Evolutionary conservation across 2,888 invertebrate genomes (phyloP).

Genomic region (Leptinotarsa rubiginosa): DNA sequence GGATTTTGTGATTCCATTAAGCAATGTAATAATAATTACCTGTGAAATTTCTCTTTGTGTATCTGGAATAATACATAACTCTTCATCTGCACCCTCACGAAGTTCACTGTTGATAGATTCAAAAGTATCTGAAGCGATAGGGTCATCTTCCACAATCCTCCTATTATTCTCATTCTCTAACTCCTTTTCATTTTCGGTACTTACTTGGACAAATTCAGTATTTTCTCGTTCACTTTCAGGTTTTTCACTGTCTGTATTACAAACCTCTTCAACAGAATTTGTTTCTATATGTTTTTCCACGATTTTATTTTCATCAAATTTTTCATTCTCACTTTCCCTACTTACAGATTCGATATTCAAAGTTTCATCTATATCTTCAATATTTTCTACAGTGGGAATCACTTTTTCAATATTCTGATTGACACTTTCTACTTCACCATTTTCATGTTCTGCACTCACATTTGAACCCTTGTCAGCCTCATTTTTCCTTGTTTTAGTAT

Average conservation of each 20-base stretch:
- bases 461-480: neutral
- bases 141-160: constrained; percentile 45
- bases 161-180: constrained; percentile 32
- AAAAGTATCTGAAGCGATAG: constrained; percentile 53
- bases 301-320: constrained; percentile 8
- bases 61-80: constrained; percentile 77
- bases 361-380: constrained; percentile 2
- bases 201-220: constrained; percentile 54
- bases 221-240: constrained; percentile 48
- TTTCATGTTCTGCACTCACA: neutral
- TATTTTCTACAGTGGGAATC: constrained; percentile 1
- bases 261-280: constrained; percentile 13
- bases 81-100: constrained; percentile 73
- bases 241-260: constrained; percentile 54
- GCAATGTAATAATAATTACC: constrained; percentile 42
- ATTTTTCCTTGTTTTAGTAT: neutral
- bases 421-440: neutral
- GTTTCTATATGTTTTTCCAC: constrained; percentile 2
- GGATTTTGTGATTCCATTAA: neutral
- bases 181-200: constrained; percentile 51
- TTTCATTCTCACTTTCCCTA: neutral
- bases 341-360: neutral
- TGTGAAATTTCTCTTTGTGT: constrained; percentile 76
- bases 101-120: constrained; percentile 54
- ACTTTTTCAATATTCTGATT: constrained; percentile 25